Evolutionary conservation across 2,888 invertebrate species (phyloP), one percentile per base, ranked within the genome.

Genomic region (Plagodis dolabraria): DNA sequence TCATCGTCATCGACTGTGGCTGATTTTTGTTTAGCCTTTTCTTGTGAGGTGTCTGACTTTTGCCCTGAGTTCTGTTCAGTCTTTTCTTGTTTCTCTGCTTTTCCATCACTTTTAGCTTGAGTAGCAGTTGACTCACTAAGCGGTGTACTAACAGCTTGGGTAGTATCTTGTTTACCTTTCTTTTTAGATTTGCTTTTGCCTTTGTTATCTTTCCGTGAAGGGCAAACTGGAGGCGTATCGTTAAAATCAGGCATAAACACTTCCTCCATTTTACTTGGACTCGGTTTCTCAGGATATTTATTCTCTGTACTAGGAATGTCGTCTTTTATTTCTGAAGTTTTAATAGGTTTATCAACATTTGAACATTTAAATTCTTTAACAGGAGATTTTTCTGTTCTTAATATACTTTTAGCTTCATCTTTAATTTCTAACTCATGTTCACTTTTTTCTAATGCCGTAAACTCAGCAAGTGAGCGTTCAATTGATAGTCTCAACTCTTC

Each of bases 381-480:
- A 38, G 38, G 38, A 38, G 38, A 38, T 38, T 42, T 10, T 42
- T 42, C 10, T 42, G 0, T 42, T 10, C 10, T 8, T 40, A 47
- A n/a, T 47, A n/a, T 7, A 2, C 45, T 67, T 35, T 67, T 61
- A 33, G 64, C 43, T 57, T 73, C 71, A 57, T 64, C 72, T 54
- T 77, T 64, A 53, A 77, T 79, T 59, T 85, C 84, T 36, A 73
- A 47, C 49, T 74, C 73, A n/a, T 74, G 67, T 64, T 89, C 87
- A 53, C 64, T 74, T 68, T 83, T 85, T 69, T 92, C 89, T 46
- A 88, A 77, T 10, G 82, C 74, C 6, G 86, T 85, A 2, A 92
- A 72, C 67, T 87, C 92, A 36, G 90, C 91, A 61, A 92, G 74
- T 22, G 92, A 91, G 61, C 80, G 83, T 74, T 92, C 92, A 57